Conservation (phyloP, 2,797 vertebrate genomes). For the Myioborus melanocephalus region DNA sequence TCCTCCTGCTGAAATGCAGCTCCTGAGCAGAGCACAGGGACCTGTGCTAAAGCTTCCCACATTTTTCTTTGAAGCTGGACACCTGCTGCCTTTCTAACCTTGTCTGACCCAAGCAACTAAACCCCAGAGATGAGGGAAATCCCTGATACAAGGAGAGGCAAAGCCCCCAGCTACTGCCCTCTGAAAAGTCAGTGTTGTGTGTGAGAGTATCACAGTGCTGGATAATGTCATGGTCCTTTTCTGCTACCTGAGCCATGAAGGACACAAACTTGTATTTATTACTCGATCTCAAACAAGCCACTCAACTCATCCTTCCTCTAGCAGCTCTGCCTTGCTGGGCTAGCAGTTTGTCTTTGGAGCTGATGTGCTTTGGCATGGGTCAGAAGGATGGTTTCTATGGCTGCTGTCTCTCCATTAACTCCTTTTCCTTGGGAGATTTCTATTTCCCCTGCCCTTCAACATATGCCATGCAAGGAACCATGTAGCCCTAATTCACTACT, state of each 20-base stretch:
- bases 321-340: background rate
- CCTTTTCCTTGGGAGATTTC: background rate
- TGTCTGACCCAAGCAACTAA: background rate
- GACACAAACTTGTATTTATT: background rate
- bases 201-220: background rate
- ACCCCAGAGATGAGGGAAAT: background rate
- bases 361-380: background rate
- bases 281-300: background rate
- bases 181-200: background rate
- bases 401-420: background rate
- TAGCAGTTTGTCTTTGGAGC: background rate
- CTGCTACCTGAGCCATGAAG: background rate
- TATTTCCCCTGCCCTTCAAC: background rate
- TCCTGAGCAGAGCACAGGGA: background rate
- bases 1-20: background rate
- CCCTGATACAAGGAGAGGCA: background rate
- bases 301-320: background rate
- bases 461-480: background rate
- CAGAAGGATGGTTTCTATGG: background rate
- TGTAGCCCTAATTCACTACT: slow-evolving; percentile 8
- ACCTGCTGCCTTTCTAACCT: background rate
- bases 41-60: background rate
- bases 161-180: background rate
- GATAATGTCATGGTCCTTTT: background rate
- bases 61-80: background rate